phyloP scores from a whole-genome alignment of 2,113 vertebrate genomes.

The Arizona elegans region DNA sequence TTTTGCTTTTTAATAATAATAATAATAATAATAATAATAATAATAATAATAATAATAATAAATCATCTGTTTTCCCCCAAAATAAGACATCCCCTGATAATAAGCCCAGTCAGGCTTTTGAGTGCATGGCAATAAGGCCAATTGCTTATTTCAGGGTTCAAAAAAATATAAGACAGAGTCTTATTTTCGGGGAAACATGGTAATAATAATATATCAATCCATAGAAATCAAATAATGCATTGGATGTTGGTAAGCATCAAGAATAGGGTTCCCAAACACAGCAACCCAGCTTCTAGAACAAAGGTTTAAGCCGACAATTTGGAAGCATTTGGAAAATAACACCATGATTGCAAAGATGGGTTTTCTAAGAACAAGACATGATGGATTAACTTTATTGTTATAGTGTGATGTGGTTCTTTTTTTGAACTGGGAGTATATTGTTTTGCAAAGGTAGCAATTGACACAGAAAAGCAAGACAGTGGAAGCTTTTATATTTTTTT shows the following conservation, averaged over 20 bases:
- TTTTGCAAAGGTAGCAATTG: background rate
- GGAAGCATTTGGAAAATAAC: background rate
- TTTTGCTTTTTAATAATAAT: background rate
- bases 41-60: too few relatives aligned
- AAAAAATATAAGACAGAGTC: too few relatives aligned
- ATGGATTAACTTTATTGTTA: background rate
- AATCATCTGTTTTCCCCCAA: too few relatives aligned
- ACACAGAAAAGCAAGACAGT: background rate
- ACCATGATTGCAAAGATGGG: background rate
- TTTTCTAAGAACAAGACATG: background rate
- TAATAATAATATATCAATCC: too few relatives aligned
- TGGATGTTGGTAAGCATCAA: background rate
- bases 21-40: too few relatives aligned
- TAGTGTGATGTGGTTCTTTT: background rate
- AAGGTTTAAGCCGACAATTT: background rate
- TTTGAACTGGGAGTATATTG: background rate
- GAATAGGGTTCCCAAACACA: background rate
- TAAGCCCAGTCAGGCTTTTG: too few relatives aligned
- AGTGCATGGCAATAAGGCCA: too few relatives aligned
- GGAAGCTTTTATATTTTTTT: background rate
- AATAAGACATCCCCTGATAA: too few relatives aligned
- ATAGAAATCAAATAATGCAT: background rate
- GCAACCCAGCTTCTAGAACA: background rate
- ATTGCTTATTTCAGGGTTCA: too few relatives aligned
- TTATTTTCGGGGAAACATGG: too few relatives aligned